phyloP scores from a whole-genome alignment of 1,140 invertebrate genomes.

The Diploscapter pachys region DNA sequence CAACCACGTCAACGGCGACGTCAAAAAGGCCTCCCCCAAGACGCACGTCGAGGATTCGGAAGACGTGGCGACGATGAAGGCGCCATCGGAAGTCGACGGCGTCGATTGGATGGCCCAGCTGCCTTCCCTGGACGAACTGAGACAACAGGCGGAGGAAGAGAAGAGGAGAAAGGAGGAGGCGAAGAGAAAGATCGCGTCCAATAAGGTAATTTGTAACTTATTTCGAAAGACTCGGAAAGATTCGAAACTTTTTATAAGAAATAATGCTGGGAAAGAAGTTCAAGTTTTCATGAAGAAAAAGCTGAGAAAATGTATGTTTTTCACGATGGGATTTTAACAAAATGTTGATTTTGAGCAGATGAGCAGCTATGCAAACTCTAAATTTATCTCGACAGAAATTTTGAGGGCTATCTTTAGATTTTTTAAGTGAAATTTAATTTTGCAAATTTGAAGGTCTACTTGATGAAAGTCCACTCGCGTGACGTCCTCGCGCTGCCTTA shows the following conservation, averaged over 20 bases:
- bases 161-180: not conserved
- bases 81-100: conserved; percentile 3
- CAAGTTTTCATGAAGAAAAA: too few relatives aligned
- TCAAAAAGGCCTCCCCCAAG: too few relatives aligned
- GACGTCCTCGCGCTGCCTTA: conserved; percentile 20
- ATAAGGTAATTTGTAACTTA: conserved; percentile 6
- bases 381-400: too few relatives aligned
- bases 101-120: conserved; percentile 19
- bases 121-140: conserved; percentile 25
- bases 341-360: too few relatives aligned
- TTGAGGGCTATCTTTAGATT: too few relatives aligned
- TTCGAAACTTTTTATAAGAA: conserved; percentile 11
- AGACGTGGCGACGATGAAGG: not conserved
- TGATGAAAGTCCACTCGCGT: conserved; percentile 1
- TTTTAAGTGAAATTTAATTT: too few relatives aligned
- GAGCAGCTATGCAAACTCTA: too few relatives aligned
- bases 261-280: not conserved
- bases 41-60: not conserved
- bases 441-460: conserved; percentile 3
- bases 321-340: not conserved
- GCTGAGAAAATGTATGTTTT: not conserved
- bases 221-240: conserved; percentile 6
- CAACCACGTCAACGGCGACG: conserved; percentile 13
- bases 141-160: not conserved
- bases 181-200: conserved; percentile 5